These are phyloP conservation scores for Pollenia labialis DNA, from an alignment of 2,888 invertebrate genomes.

Conservation along the genomic window DNA sequence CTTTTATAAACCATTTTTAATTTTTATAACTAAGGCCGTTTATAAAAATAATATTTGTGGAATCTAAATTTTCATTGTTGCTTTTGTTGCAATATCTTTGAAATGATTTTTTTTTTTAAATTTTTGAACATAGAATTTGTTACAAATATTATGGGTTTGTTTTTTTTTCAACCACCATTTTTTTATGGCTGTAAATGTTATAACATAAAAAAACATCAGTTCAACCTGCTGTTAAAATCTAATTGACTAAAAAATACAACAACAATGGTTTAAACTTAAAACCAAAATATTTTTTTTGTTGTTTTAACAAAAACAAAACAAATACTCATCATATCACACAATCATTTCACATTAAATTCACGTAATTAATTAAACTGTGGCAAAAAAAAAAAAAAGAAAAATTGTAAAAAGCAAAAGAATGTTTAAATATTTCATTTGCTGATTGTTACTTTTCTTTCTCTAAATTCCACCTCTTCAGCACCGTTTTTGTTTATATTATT, in stretches of 20 bases:
- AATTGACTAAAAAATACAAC: slow-evolving; percentile 60
- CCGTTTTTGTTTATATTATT: slow-evolving; percentile 13
- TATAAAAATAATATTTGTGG: too few species aligned
- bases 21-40: too few species aligned
- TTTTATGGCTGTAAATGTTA: slow-evolving; percentile 18
- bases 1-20: too few species aligned
- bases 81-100: too few species aligned
- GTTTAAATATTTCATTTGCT: slow-evolving; percentile 28
- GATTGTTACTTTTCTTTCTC: slow-evolving; percentile 20
- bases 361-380: slow-evolving; percentile 76
- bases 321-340: slow-evolving; percentile 33
- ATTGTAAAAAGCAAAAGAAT: slow-evolving; percentile 13
- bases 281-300: slow-evolving; percentile 19
- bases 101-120: too few species aligned
- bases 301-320: slow-evolving; percentile 2
- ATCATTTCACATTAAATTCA: slow-evolving; percentile 76
- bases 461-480: slow-evolving; percentile 53
- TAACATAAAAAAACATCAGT: slow-evolving; percentile 20
- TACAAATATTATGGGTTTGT: not conserved
- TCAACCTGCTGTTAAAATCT: slow-evolving; percentile 64
- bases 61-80: too few species aligned
- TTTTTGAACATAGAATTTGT: too few species aligned
- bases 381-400: slow-evolving; percentile 39
- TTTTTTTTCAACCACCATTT: slow-evolving; percentile 1
- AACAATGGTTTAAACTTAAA: slow-evolving; percentile 54